A percentile compares a stretch with the other conserved stretches of the same genome.
Conservation (phyloP, 2,113 vertebrate species). For the Leptosomus discolor region DNA sequence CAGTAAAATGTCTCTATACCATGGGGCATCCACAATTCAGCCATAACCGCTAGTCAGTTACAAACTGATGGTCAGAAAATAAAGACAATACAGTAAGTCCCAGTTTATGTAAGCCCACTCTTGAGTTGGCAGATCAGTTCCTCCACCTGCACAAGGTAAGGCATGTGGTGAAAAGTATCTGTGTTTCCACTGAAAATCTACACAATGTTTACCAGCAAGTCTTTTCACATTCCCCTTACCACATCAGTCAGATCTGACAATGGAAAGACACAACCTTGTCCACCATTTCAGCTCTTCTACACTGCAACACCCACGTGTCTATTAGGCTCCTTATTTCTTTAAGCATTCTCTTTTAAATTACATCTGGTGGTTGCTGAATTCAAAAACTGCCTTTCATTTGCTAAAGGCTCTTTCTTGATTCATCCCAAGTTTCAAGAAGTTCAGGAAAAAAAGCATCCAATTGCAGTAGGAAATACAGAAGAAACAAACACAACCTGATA, state of each 20-base stretch:
- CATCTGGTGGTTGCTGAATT: background rate
- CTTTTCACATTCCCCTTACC: background rate
- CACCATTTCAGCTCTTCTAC: background rate
- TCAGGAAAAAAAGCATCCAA: background rate
- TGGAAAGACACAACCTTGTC: background rate
- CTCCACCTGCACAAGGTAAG: background rate
- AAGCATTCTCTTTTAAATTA: slow-evolving; percentile 54
- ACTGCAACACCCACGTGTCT: background rate
- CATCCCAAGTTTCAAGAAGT: slow-evolving; percentile 24
- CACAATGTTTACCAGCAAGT: background rate
- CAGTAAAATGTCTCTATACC: background rate
- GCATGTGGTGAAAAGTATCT: background rate
- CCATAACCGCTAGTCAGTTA: background rate
- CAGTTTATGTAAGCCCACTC: background rate
- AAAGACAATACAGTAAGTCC: background rate
- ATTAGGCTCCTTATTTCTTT: slow-evolving; percentile 18
- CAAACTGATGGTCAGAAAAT: background rate
- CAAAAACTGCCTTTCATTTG: slow-evolving; percentile 29
- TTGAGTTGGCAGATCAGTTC: background rate
- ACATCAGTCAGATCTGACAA: background rate
- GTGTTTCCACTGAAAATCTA: background rate
- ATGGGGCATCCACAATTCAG: background rate
- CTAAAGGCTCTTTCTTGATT: slow-evolving; percentile 44
- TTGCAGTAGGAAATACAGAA: background rate
- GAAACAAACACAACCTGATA: background rate